A percentile compares a stretch with the other conserved stretches of the same genome.
Conservation (phyloP, 2,113 vertebrate genomes). For the Morone chrysops region DNA sequence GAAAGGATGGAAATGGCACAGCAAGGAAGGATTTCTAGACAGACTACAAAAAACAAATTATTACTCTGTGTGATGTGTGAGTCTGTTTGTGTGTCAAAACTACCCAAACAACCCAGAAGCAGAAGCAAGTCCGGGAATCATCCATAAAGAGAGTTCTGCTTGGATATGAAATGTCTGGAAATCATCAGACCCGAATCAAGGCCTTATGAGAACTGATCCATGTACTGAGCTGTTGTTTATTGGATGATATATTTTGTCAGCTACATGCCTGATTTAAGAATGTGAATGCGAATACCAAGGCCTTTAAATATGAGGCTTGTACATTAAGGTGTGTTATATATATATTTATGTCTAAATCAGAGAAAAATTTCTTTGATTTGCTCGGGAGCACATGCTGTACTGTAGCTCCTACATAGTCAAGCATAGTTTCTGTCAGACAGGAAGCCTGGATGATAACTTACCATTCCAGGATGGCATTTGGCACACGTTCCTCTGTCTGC, state of each 20-base stretch:
- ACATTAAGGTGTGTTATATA: neutral
- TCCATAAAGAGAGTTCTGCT: slow-evolving; percentile 8
- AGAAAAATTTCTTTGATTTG: neutral
- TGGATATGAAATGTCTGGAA: slow-evolving; percentile 26
- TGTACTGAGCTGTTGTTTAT: slow-evolving; percentile 20
- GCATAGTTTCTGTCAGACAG: neutral
- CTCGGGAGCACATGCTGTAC: neutral
- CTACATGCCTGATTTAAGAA: neutral
- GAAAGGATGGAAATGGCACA: slow-evolving; percentile 21
- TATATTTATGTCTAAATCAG: neutral
- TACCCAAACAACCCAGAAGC: neutral
- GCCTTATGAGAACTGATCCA: slow-evolving; percentile 31
- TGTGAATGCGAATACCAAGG: neutral
- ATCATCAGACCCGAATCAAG: slow-evolving; percentile 48
- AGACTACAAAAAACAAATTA: slow-evolving; percentile 21
- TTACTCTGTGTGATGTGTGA: slow-evolving; percentile 4
- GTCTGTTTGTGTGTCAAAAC: neutral
- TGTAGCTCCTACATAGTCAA: neutral
- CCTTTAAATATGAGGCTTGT: neutral
- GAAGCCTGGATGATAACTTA: slow-evolving; percentile 21
- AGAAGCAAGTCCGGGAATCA: neutral
- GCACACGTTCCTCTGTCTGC: neutral
- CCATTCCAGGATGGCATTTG: slow-evolving; percentile 13
- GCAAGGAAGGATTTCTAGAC: slow-evolving; percentile 20
- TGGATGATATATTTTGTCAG: neutral